These are phyloP conservation scores for Tubulanus polymorphus DNA, from an alignment of 2,888 invertebrate genomes.

Conservation along the genomic window DNA sequence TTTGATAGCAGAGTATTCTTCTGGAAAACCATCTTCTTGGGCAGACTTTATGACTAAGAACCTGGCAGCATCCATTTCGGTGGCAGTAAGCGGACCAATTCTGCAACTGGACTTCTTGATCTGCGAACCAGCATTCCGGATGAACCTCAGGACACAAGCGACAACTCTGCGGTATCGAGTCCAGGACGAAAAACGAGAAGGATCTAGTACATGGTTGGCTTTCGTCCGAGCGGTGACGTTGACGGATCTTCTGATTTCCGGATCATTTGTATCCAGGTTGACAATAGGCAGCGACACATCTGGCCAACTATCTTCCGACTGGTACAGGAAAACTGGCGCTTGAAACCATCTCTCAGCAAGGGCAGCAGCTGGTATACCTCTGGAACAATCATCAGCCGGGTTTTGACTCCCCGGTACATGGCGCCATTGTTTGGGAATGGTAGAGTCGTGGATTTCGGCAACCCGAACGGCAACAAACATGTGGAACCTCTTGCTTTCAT, in stretches of 20 bases:
- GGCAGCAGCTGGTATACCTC: background rate
- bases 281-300: background rate
- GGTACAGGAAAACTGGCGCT: background rate
- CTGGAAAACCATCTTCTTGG: background rate
- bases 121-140: background rate
- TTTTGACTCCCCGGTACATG: background rate
- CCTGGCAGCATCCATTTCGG: background rate
- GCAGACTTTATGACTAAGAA: background rate
- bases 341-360: background rate
- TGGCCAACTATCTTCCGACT: background rate
- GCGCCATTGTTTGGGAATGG: conserved; percentile 8
- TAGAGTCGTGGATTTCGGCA: background rate
- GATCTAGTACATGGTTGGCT: background rate
- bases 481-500: background rate
- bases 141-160: background rate
- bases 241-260: background rate
- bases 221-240: background rate
- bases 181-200: background rate
- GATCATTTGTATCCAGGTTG: background rate
- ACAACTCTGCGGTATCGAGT: background rate
- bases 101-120: background rate
- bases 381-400: background rate
- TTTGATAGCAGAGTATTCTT: background rate
- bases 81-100: background rate
- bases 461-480: background rate